These are phyloP conservation scores for Acanthisitta chloris DNA, from an alignment of 2,113 vertebrate species.

Conservation along the genomic window DNA sequence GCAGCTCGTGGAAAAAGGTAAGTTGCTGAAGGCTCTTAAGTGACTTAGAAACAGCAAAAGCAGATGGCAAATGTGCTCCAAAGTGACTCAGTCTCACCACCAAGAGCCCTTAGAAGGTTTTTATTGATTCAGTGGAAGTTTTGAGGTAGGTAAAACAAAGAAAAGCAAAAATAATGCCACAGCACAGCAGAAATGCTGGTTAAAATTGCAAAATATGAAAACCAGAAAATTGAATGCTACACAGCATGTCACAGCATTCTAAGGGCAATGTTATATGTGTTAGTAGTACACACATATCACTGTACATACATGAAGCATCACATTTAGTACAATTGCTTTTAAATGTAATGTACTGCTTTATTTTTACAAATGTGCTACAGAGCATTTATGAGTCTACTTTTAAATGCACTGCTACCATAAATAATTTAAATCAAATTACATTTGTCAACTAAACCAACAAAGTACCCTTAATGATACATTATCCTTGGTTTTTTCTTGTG, in stretches of 20 bases:
- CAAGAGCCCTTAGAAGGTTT: background rate
- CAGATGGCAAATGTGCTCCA: background rate
- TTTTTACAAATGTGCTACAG: background rate
- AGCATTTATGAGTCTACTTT: background rate
- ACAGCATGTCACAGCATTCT: background rate
- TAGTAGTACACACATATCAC: background rate
- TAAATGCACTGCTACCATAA: background rate
- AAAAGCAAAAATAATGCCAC: background rate
- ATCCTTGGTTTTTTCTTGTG: background rate
- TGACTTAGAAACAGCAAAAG: background rate
- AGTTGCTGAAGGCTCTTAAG: background rate
- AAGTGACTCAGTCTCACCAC: background rate
- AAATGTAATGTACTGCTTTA: background rate
- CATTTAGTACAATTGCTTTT: background rate
- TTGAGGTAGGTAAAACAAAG: background rate
- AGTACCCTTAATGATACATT: background rate
- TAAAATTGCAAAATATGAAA: background rate
- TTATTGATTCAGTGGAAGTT: background rate
- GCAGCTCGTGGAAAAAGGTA: background rate
- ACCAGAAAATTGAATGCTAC: background rate
- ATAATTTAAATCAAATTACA: constrained; percentile 53
- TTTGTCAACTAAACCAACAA: background rate
- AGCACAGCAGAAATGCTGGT: background rate
- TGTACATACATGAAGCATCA: background rate
- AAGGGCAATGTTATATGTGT: background rate